Base-by-base conservation (phyloP, 1,140 invertebrate species). In the Tyrophagus putrescentiae region DNA sequence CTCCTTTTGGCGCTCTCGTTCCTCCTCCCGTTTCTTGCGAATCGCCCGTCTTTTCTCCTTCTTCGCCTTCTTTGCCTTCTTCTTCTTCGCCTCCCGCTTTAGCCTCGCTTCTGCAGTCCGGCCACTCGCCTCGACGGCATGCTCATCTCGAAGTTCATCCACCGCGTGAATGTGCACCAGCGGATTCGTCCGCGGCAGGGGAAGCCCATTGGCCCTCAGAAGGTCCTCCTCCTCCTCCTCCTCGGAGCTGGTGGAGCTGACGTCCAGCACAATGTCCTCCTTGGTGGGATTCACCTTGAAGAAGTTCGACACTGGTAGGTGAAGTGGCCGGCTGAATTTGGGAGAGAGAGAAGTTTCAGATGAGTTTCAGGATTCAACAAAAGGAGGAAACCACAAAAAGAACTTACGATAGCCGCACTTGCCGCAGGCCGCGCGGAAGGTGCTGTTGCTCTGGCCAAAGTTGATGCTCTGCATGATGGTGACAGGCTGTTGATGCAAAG, bases 221-320 rank as follows among this genome's bases (percentile, higher is more conserved):
- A n/a, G n/a, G n/a, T 86, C 79, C 25, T 86, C 85, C 39, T 79
- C 80, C 64, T 91, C 86, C 3, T 25, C 29, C 18, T 18, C 23
- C 42, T 75, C 74, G 64, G 88, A 93, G 65, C 89, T 94, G 16
- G 92, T 97, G 67, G 88, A 93, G 67, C 88, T 92, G 1, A 96
- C 87, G 73, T 97, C 92, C 58, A 96, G 71, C 1, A 95, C 83
- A 64, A 94, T 87, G 69, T 94, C 90, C 70, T 76, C 75, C n/a
- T n/a, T n/a, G 57, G 75, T 73, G 4, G 81, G 81, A 66, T 84
- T 84, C 63, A 89, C 82, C 78, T 92, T 89, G 33, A 96, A 81
- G 73, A 96, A 95, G 72, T 97, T 67, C 90, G 75, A 72, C 92
- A 97, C 71, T 97, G 91, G 73, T 85, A 96, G 16, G 92, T 95